Conservation (phyloP, 2,797 vertebrate species). For the Rhincodon typus region DNA sequence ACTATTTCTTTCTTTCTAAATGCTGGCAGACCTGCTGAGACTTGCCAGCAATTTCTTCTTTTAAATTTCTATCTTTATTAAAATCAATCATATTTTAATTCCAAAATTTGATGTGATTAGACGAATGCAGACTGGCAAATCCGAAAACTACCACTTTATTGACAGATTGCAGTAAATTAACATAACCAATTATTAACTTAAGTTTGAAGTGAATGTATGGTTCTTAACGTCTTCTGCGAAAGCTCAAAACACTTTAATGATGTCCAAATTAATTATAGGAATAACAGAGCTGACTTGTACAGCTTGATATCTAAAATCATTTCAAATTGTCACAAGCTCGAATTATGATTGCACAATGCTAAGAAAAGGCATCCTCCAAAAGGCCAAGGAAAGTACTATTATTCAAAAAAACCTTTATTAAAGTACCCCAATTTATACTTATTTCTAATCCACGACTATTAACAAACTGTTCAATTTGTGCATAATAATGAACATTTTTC, state of each 20-base stretch:
- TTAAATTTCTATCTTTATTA: not conserved
- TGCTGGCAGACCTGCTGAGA: not conserved
- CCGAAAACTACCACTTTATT: not conserved
- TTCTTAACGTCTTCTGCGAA: not conserved
- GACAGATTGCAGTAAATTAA: not conserved
- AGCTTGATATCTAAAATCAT: not conserved
- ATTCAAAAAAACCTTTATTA: not conserved
- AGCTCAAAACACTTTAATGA: not conserved
- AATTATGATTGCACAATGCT: too few relatives aligned
- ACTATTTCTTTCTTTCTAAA: not conserved
- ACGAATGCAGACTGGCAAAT: not conserved
- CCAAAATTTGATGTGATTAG: not conserved
- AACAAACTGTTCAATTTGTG: not conserved
- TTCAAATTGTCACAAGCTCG: not conserved
- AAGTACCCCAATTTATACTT: not conserved
- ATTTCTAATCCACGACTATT: not conserved
- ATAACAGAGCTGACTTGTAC: not conserved
- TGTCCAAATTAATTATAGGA: not conserved
- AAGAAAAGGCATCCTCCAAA: not conserved
- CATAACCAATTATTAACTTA: not conserved
- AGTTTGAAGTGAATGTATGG: not conserved
- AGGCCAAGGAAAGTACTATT: not conserved
- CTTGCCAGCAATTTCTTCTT: not conserved
- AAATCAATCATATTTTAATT: constrained; percentile 46
- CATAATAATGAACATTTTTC: constrained; percentile 17